Conservation (phyloP, 2,888 invertebrate genomes). For the Lypha dubia region DNA sequence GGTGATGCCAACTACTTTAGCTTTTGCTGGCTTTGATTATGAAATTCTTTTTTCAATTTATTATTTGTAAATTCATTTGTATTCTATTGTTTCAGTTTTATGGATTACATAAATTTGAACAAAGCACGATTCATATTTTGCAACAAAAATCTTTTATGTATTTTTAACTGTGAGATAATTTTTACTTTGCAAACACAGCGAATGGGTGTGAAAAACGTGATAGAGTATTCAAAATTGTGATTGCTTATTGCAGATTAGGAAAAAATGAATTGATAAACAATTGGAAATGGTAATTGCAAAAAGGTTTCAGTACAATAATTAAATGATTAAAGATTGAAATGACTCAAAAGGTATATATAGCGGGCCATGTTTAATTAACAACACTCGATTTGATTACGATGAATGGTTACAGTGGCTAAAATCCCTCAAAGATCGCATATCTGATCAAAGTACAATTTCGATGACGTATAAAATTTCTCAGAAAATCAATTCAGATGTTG, state of each 20-base stretch:
- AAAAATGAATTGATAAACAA: background rate
- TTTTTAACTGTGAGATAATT: background rate
- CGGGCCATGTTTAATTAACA: too few relatives aligned
- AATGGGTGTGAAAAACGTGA: conserved; percentile 43
- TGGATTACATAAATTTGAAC: conserved; percentile 12
- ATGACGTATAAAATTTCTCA: too few relatives aligned
- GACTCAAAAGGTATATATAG: too few relatives aligned
- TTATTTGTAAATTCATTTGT: conserved; percentile 1
- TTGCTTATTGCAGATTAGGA: background rate
- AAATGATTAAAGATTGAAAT: too few relatives aligned
- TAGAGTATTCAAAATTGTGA: background rate
- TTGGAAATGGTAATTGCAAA: background rate
- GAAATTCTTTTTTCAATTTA: background rate
- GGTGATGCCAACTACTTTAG: too few relatives aligned
- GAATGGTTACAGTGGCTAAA: too few relatives aligned
- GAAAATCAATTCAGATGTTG: too few relatives aligned
- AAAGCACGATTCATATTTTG: conserved; percentile 37
- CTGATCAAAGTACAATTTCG: too few relatives aligned
- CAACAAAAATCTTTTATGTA: background rate
- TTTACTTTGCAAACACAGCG: background rate
- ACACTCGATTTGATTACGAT: background rate
- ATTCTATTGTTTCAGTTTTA: conserved; percentile 42
- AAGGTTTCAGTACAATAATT: background rate
- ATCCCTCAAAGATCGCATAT: too few relatives aligned
- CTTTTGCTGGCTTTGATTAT: background rate